These are phyloP conservation scores for Galerucella nymphaeae DNA, from an alignment of 2,888 invertebrate genomes.

Conservation along the genomic window DNA sequence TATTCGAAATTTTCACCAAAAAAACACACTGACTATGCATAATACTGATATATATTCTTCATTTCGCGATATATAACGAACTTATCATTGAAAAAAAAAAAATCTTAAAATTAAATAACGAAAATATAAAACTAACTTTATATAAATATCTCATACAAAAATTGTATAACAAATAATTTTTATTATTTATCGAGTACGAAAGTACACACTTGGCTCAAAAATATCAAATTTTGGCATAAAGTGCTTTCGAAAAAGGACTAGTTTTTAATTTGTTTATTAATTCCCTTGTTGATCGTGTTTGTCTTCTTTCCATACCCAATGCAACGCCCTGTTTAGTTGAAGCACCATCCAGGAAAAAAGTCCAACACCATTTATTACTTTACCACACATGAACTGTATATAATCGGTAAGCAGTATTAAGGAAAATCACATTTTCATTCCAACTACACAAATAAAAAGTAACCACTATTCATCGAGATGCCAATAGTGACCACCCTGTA, in stretches of 20 bases:
- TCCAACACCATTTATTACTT: slow-evolving; percentile 75
- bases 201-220: not conserved
- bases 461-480: not conserved
- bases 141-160: slow-evolving; percentile 40
- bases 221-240: not conserved
- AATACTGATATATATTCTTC: slow-evolving; percentile 20
- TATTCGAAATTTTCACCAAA: not conserved
- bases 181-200: slow-evolving; percentile 26
- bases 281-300: slow-evolving; percentile 35
- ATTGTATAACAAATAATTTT: slow-evolving; percentile 39
- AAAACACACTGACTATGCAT: slow-evolving; percentile 10
- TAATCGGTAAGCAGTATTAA: slow-evolving; percentile 74
- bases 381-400: slow-evolving; percentile 77
- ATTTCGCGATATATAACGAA: slow-evolving; percentile 8
- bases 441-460: no score
- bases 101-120: slow-evolving; percentile 38
- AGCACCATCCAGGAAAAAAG: slow-evolving; percentile 78
- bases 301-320: slow-evolving; percentile 60
- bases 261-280: slow-evolving; percentile 40
- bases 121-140: slow-evolving; percentile 40
- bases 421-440: slow-evolving; percentile 59
- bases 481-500: no score
- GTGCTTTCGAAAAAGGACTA: slow-evolving; percentile 33
- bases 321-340: slow-evolving; percentile 59
- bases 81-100: slow-evolving; percentile 9